These are phyloP conservation scores for Struthio camelus DNA, from an alignment of 2,113 vertebrate species.

Conservation along the genomic window DNA sequence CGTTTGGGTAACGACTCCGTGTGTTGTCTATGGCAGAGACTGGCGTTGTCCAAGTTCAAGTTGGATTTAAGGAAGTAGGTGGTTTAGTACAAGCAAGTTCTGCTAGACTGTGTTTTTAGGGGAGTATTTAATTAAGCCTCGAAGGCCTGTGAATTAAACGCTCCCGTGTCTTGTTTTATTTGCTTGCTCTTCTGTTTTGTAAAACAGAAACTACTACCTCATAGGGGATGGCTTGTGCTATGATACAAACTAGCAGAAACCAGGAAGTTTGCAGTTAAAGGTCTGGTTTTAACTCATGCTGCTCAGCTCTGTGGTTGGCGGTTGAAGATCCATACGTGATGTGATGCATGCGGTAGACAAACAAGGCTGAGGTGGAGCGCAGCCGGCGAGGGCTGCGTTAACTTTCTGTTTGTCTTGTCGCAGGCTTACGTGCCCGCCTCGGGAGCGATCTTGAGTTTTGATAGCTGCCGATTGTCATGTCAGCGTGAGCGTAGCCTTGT, in stretches of 20 bases:
- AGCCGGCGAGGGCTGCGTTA: not conserved
- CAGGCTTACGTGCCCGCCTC: not conserved
- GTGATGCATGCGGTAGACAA: not conserved
- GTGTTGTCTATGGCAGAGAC: not conserved
- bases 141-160: not conserved
- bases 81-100: not conserved
- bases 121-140: not conserved
- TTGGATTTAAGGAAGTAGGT: rapidly evolving
- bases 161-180: not conserved
- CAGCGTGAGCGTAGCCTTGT: too few species aligned
- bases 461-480: not conserved
- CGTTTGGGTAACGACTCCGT: too few species aligned
- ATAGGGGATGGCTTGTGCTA: not conserved
- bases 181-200: not conserved
- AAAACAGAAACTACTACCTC: not conserved
- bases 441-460: not conserved
- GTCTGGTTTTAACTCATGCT: constrained; percentile 22
- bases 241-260: not conserved
- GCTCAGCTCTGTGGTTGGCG: not conserved
- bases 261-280: not conserved
- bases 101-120: not conserved
- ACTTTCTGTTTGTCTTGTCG: not conserved
- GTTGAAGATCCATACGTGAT: not conserved
- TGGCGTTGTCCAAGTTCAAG: rapidly evolving
- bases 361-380: not conserved